Percentiles rank a stretch among this genome's conserved stretches.
Conservation (phyloP, 1,140 invertebrate genomes). For the Bombus polaris region DNA sequence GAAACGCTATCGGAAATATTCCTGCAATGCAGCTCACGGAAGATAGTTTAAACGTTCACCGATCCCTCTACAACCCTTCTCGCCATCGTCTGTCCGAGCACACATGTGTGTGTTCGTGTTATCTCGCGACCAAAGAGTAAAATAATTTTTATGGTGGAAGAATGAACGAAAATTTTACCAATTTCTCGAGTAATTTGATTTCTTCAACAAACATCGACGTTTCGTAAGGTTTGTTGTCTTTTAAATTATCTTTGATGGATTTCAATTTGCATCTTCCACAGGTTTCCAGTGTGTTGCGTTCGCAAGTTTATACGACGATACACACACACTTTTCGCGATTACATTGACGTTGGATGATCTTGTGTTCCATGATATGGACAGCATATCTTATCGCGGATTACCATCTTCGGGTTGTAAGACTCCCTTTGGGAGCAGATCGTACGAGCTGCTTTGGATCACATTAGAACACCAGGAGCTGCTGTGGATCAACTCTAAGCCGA, state of each 20-base stretch:
- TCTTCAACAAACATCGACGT: not conserved
- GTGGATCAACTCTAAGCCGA: not conserved
- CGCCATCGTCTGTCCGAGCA: too few relatives aligned
- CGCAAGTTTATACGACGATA: too few relatives aligned
- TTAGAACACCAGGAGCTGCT: not conserved
- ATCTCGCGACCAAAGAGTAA: constrained; percentile 29
- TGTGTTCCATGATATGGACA: not conserved
- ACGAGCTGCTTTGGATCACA: not conserved
- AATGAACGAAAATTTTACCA: too few relatives aligned
- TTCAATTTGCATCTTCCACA: not conserved
- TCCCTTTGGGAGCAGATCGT: not conserved
- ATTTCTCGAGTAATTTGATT: too few relatives aligned
- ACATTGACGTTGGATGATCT: not conserved
- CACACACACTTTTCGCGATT: not conserved
- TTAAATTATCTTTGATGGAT: not conserved
- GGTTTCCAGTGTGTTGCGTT: not conserved
- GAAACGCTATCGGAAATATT: constrained; percentile 55
- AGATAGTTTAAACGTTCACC: constrained; percentile 8
- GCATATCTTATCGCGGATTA: not conserved
- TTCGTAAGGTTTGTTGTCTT: not conserved
- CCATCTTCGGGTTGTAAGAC: not conserved
- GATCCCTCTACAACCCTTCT: not conserved
- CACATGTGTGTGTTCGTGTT: not conserved
- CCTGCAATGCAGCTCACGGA: constrained; percentile 44
- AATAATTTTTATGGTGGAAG: constrained; percentile 12